phyloP scores from a whole-genome alignment of 2,797 vertebrate genomes.

The Yasuhikotakia modesta region DNA sequence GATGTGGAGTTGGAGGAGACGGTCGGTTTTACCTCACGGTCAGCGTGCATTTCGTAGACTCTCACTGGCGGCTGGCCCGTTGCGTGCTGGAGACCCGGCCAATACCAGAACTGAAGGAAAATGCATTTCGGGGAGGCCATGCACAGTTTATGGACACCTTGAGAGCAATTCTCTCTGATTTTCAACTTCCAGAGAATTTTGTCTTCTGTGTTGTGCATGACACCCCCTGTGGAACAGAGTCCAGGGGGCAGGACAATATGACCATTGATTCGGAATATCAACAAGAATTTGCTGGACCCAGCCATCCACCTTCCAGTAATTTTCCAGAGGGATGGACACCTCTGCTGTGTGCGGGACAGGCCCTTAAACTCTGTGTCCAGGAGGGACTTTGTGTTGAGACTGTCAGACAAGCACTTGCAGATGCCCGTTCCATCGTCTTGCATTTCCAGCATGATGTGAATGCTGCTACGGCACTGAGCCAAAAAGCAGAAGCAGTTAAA shows the following conservation, averaged over 20 bases:
- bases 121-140: slow-evolving; percentile 7
- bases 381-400: slow-evolving; percentile 67
- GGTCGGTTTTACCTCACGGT: slow-evolving; percentile 64
- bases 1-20: slow-evolving; percentile 59
- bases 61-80: slow-evolving; percentile 68
- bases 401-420: slow-evolving; percentile 64
- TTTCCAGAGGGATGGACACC: slow-evolving; percentile 64
- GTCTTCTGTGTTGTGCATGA: slow-evolving; percentile 70
- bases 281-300: slow-evolving; percentile 52
- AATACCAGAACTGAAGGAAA: slow-evolving; percentile 50
- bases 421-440: slow-evolving; percentile 64
- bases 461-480: slow-evolving; percentile 64
- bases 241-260: slow-evolving; percentile 29
- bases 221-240: slow-evolving; percentile 40
- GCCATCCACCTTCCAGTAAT: slow-evolving; percentile 47
- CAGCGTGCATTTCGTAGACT: slow-evolving; percentile 68
- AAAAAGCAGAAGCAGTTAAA: slow-evolving; percentile 69
- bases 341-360: slow-evolving; percentile 66
- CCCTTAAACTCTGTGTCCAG: slow-evolving; percentile 67
- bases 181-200: slow-evolving; percentile 60
- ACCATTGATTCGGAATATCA: slow-evolving; percentile 51
- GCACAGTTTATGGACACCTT: slow-evolving; percentile 58
- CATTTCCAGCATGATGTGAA: slow-evolving; percentile 67
- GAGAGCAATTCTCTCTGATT: slow-evolving; percentile 61
- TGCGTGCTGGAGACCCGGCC: slow-evolving; percentile 67